These are phyloP conservation scores for Octopus sinensis DNA, from an alignment of 1,140 invertebrate genomes.

Conservation along the genomic window DNA sequence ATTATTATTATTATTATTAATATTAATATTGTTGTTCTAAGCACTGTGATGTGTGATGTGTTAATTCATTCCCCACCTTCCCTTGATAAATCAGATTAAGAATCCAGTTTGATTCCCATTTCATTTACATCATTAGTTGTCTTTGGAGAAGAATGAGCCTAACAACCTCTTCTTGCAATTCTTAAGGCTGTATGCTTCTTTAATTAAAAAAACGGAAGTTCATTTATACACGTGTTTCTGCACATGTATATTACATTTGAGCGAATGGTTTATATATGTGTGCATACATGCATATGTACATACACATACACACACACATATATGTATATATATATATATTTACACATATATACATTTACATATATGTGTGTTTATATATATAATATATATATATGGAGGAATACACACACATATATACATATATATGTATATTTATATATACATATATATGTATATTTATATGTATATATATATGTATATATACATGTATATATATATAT, in stretches of 20 bases:
- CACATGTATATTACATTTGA: background rate
- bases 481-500: background rate
- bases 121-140: background rate
- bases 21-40: no score
- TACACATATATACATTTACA: background rate
- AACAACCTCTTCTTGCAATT: background rate
- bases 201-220: background rate
- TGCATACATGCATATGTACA: background rate
- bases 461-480: background rate
- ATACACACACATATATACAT: no score
- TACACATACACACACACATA: background rate
- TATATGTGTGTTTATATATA: background rate
- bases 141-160: background rate
- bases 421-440: background rate
- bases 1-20: no score
- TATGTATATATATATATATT: background rate
- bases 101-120: background rate
- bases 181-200: background rate
- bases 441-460: background rate
- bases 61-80: no score
- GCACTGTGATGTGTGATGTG: no score
- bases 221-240: background rate
- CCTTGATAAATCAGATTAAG: background rate
- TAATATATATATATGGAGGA: background rate
- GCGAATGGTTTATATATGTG: background rate